Conservation (phyloP, 2,888 invertebrate species). For the Pardosa pseudoannulata region DNA sequence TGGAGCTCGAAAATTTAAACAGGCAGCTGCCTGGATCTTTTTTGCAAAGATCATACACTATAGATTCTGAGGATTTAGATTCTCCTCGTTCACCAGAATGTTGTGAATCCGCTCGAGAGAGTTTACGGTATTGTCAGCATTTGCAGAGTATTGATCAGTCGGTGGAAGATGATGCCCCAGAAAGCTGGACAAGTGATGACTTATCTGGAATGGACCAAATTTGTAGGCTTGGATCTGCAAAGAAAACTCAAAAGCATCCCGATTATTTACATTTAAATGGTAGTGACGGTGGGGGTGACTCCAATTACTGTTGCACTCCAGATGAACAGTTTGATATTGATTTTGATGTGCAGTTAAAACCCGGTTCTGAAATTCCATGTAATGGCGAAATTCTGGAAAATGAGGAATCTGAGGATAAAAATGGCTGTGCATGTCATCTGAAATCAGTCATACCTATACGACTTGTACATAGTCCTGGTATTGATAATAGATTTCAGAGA, state of each 20-base stretch:
- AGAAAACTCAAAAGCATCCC: slow-evolving; percentile 52
- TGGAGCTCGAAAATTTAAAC: slow-evolving; percentile 90
- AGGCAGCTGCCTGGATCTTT: slow-evolving; percentile 86
- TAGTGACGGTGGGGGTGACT: slow-evolving; percentile 38
- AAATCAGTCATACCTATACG: slow-evolving; percentile 74
- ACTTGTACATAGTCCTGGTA: slow-evolving; percentile 71
- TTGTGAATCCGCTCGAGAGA: slow-evolving; percentile 55
- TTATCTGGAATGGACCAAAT: slow-evolving; percentile 68
- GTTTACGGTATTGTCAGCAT: slow-evolving; percentile 32
- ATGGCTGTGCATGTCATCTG: slow-evolving; percentile 72
- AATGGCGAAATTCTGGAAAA: slow-evolving; percentile 75
- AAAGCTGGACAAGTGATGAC: slow-evolving; percentile 73
- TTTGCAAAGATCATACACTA: slow-evolving; percentile 59
- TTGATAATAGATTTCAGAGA: slow-evolving; percentile 59
- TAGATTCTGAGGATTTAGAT: slow-evolving; percentile 73
- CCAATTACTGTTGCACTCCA: slow-evolving; percentile 70
- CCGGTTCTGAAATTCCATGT: slow-evolving; percentile 55
- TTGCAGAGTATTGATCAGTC: slow-evolving; percentile 54
- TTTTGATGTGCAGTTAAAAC: slow-evolving; percentile 62
- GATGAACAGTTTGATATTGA: slow-evolving; percentile 73
- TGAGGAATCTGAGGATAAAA: slow-evolving; percentile 72
- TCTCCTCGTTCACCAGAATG: slow-evolving; percentile 69
- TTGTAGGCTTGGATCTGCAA: slow-evolving; percentile 53
- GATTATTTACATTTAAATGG: slow-evolving; percentile 64
- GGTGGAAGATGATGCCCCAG: slow-evolving; percentile 63